phyloP scores from a whole-genome alignment of 2,888 invertebrate genomes.

The Stenchaetothrips biformis region DNA sequence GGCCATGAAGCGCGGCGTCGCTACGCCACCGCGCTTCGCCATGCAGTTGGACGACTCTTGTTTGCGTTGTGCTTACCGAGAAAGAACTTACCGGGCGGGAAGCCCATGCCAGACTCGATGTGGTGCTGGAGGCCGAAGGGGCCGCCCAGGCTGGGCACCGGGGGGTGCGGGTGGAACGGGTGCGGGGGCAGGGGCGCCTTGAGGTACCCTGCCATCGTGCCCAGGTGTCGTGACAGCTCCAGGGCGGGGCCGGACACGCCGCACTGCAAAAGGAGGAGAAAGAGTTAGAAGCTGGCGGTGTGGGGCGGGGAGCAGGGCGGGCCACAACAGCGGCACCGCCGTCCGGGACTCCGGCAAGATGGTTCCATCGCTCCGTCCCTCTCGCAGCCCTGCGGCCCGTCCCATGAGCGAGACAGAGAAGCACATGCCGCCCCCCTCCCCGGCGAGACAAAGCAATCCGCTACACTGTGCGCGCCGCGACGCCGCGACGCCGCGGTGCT shows the following conservation, averaged over 20 bases:
- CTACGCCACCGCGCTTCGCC: too few relatives aligned
- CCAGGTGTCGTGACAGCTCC: slow-evolving; percentile 17
- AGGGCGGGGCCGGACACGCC: slow-evolving; percentile 18
- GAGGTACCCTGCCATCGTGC: slow-evolving; percentile 20
- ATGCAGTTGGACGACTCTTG: too few relatives aligned
- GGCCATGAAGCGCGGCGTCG: background rate
- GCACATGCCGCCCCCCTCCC: slow-evolving; percentile 1
- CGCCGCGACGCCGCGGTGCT: background rate
- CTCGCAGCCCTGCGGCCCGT: background rate
- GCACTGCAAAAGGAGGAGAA: background rate
- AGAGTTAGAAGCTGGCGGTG: background rate
- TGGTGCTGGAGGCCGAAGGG: slow-evolving; percentile 41
- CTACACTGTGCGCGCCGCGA: background rate
- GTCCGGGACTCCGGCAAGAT: too few relatives aligned
- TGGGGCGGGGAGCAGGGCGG: too few relatives aligned
- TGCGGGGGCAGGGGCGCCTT: slow-evolving; percentile 33
- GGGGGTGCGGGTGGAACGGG: slow-evolving; percentile 37
- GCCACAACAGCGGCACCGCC: too few relatives aligned
- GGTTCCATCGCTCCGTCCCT: background rate
- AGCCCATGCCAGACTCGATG: slow-evolving; percentile 38
- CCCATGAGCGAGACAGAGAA: background rate
- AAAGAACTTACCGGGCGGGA: slow-evolving; percentile 37
- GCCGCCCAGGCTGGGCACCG: slow-evolving; percentile 37
- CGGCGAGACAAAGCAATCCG: background rate
- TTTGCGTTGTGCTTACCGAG: background rate